Percentiles rank a stretch among this genome's conserved stretches.
These are phyloP conservation scores for Dicyrtomina minuta DNA, from an alignment of 2,888 invertebrate genomes.

Conservation along the genomic window DNA sequence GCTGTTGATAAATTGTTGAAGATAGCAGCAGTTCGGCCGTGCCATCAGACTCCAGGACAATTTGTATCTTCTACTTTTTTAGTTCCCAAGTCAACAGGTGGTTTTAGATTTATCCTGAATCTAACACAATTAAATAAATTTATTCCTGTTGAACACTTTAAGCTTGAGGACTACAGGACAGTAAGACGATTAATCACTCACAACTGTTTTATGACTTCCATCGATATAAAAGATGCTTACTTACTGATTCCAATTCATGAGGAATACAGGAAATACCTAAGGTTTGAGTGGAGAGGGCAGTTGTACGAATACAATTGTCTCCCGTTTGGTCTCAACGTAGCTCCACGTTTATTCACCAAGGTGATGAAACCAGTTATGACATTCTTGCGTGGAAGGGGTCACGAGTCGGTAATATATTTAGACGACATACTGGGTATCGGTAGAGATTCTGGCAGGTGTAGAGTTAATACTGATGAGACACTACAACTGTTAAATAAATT, in stretches of 20 bases:
- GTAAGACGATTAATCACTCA: not conserved
- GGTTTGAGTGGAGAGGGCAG: conserved; percentile 1
- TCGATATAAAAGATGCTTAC: no score
- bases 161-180: conserved; percentile 28
- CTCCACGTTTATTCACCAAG: no score
- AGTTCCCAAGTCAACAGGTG: conserved; percentile 13
- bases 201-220: not conserved
- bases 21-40: no score
- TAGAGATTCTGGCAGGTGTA: not conserved
- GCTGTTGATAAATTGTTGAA: no score
- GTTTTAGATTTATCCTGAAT: conserved; percentile 19
- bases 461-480: not conserved
- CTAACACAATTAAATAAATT: no score
- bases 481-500: not conserved
- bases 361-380: no score
- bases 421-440: conserved; percentile 6
- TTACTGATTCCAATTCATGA: no score
- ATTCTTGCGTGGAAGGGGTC: not conserved
- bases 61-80: conserved; percentile 16
- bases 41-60: no score
- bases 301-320: conserved; percentile 20
- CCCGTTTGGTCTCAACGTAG: no score
- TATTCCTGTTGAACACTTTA: conserved; percentile 12
- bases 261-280: no score
- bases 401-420: conserved; percentile 7